Evolutionary conservation across 2,113 vertebrate species (phyloP).

Genomic region (Proteles cristata): DNA sequence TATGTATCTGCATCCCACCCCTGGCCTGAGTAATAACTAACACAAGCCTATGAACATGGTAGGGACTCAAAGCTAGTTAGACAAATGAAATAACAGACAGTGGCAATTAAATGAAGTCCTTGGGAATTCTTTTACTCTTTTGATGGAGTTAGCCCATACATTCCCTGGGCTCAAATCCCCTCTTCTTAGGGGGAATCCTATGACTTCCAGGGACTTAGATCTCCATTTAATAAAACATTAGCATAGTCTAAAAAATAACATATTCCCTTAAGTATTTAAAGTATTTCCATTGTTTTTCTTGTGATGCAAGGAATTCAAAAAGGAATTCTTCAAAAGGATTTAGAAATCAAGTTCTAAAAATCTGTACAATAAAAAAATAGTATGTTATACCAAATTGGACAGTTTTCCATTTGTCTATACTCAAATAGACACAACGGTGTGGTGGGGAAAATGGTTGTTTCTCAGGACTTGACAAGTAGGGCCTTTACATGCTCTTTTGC

Average conservation of each 20-base stretch:
- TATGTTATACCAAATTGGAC: background rate
- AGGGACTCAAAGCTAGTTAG: background rate
- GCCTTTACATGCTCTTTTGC: background rate
- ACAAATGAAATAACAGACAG: background rate
- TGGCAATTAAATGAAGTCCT: background rate
- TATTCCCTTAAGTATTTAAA: background rate
- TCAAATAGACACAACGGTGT: background rate
- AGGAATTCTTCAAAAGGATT: background rate
- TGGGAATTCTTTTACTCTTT: background rate
- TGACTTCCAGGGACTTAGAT: background rate
- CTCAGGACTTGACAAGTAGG: background rate
- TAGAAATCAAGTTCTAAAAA: background rate
- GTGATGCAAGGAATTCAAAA: background rate
- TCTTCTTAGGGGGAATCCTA: background rate
- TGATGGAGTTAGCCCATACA: background rate
- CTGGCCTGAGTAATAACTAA: background rate
- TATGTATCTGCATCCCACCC: background rate
- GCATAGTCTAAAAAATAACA: background rate
- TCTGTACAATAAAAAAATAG: background rate
- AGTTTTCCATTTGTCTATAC: background rate
- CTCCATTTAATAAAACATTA: constrained; percentile 7
- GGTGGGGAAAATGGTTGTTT: background rate
- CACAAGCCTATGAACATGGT: background rate
- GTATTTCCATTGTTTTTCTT: background rate
- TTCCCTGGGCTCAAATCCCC: background rate